Conservation (phyloP, 37 sponge, comb jelly and placozoan genomes). For the Halisarca cf. caerulea region DNA sequence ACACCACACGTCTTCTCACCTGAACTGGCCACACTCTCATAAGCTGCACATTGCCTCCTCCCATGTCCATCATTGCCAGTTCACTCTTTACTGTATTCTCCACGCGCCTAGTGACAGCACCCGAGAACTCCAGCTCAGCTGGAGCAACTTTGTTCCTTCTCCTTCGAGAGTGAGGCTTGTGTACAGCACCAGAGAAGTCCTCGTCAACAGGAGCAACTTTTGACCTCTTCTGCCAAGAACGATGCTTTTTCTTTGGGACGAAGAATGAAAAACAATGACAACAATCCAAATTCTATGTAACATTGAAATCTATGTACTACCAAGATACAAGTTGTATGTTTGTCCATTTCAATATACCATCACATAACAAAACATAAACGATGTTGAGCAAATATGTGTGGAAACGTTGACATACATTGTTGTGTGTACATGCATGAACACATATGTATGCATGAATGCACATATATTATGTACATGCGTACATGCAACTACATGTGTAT, state of each 20-base stretch:
- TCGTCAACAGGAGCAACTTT: background rate
- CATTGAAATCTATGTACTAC: too few species aligned
- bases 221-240: background rate
- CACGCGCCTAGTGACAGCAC: background rate
- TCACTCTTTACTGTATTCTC: background rate
- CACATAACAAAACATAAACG: too few species aligned
- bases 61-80: background rate
- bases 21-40: conserved; percentile 3
- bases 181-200: background rate
- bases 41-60: background rate
- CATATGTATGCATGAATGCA: too few species aligned
- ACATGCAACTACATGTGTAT: background rate
- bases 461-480: too few species aligned
- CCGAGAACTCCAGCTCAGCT: conserved; percentile 1
- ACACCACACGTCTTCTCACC: too few species aligned
- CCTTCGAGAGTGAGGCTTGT: background rate
- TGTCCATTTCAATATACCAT: too few species aligned
- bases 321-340: too few species aligned
- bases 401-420: too few species aligned
- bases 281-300: too few species aligned
- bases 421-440: too few species aligned
- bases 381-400: too few species aligned
- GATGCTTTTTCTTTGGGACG: background rate
- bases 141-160: background rate
- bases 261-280: too few species aligned